A percentile compares a stretch with the other conserved stretches of the same genome.
phyloP scores from a whole-genome alignment of 2,797 vertebrate species.

The Alcedo atthis region DNA sequence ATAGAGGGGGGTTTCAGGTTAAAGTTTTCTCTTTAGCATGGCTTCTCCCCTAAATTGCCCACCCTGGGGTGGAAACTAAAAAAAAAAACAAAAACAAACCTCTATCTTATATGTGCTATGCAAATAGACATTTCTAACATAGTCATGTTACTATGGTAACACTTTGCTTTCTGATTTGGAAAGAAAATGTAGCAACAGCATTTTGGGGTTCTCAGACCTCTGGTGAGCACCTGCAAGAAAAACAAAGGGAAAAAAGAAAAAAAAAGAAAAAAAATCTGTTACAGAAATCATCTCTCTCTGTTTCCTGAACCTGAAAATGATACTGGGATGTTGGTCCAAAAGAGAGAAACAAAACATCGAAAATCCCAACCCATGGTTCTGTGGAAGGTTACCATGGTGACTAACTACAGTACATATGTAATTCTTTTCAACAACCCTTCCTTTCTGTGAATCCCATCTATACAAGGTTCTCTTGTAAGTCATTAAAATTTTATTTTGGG shows the following conservation, averaged over 20 bases:
- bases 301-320: slow-evolving; percentile 81
- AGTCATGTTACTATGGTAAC: slow-evolving; percentile 87
- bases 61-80: slow-evolving; percentile 62
- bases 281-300: slow-evolving; percentile 70
- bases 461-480: slow-evolving; percentile 92
- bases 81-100: slow-evolving; percentile 64
- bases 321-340: slow-evolving; percentile 76
- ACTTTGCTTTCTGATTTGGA: slow-evolving; percentile 84
- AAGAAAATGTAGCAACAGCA: slow-evolving; percentile 81
- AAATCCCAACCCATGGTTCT: slow-evolving; percentile 81
- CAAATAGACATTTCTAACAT: slow-evolving; percentile 86
- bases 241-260: background rate
- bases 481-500: slow-evolving; percentile 83
- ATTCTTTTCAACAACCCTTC: slow-evolving; percentile 86
- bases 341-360: slow-evolving; percentile 67
- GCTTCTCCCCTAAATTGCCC: slow-evolving; percentile 47
- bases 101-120: slow-evolving; percentile 85
- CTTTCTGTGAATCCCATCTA: slow-evolving; percentile 84
- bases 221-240: slow-evolving; percentile 72
- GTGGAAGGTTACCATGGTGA: slow-evolving; percentile 88
- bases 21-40: slow-evolving; percentile 63
- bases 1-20: slow-evolving; percentile 22
- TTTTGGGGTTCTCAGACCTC: slow-evolving; percentile 81
- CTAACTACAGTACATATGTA: slow-evolving; percentile 90
- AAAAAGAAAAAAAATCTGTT: slow-evolving; percentile 41